Base-by-base conservation (phyloP, 2,888 invertebrate species). In the Melieria picta region DNA sequence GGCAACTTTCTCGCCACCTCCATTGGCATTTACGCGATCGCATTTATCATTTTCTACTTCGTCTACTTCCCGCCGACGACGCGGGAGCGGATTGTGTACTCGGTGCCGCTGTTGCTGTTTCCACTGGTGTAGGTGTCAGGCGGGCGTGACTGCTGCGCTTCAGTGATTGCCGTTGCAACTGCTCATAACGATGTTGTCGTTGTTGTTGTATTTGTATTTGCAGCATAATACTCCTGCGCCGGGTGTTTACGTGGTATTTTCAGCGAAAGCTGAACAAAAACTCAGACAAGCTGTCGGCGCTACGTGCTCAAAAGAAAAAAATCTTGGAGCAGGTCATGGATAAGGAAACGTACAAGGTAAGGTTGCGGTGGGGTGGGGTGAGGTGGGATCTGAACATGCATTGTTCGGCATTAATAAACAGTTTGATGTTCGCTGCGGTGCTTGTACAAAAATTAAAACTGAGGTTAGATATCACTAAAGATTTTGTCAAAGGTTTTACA, bases 301-400 rank as follows among this genome's bases (percentile, higher is more conserved):
- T 97, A 86, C 89, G 91, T 79, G 91, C 91, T n/a, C 92, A 95
- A 81, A 97, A 96, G 83, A 94, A 92, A 84, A 92, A 93, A 84
- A 92, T 98, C 76, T 88, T 99, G 71, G 97, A 99, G 82, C 93
- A 96, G 83, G 98, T 99, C 48, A 98, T 96, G 92, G 98, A 99
- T 83, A 98, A 93, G 52, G 98, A 99, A 87, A 98, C 97, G 0
- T 99, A 98, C 85, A 99, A 98, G 89, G 94, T 93, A 63, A 63
- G 69, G 11, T 52, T 67, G 58, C 9, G 48, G 7, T 4, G 7
- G 5, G 30, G 30, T 30, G 30, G 30, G 30, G 30, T 30, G 30
- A 30, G 30, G 30, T 30, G 30, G 3, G 30, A 30, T 30, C 30
- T 30, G 30, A 2, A 30, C 30, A 30, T 30, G 30, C 30, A 30